These are phyloP conservation scores for Athripsodes cinereus DNA, from an alignment of 2,888 invertebrate genomes.

Conservation along the genomic window DNA sequence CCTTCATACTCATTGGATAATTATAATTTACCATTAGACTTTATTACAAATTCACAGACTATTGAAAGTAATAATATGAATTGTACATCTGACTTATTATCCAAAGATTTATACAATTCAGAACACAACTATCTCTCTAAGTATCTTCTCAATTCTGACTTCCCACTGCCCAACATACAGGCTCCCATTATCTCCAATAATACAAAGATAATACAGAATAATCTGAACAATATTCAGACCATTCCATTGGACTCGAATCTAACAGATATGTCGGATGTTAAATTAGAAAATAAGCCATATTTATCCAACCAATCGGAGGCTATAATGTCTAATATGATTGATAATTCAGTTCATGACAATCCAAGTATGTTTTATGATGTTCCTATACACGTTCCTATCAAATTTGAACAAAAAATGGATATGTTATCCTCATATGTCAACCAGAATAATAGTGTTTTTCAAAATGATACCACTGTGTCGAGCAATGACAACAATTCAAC, in stretches of 20 bases:
- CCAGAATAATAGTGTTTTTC: conserved; percentile 9
- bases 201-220: conserved; percentile 5
- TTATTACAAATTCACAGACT: conserved; percentile 5
- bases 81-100: conserved; percentile 4
- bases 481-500: conserved; percentile 13
- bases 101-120: conserved; percentile 12
- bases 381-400: conserved; percentile 19
- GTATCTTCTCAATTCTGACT: conserved; percentile 9
- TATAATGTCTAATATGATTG: not conserved
- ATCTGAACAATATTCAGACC: conserved; percentile 7
- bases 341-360: not conserved
- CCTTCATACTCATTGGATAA: not conserved
- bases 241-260: conserved; percentile 7
- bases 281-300: conserved; percentile 20
- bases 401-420: conserved; percentile 21
- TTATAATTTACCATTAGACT: conserved; percentile 4
- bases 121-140: conserved; percentile 7
- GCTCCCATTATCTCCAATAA: conserved; percentile 8
- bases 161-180: conserved; percentile 5
- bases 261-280: conserved; percentile 16
- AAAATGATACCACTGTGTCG: not conserved
- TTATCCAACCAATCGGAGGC: conserved; percentile 14
- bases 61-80: not conserved
- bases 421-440: conserved; percentile 7
- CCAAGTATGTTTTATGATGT: conserved; percentile 11